Conservation (phyloP, 2,797 vertebrate genomes). For the Merluccius polli region DNA sequence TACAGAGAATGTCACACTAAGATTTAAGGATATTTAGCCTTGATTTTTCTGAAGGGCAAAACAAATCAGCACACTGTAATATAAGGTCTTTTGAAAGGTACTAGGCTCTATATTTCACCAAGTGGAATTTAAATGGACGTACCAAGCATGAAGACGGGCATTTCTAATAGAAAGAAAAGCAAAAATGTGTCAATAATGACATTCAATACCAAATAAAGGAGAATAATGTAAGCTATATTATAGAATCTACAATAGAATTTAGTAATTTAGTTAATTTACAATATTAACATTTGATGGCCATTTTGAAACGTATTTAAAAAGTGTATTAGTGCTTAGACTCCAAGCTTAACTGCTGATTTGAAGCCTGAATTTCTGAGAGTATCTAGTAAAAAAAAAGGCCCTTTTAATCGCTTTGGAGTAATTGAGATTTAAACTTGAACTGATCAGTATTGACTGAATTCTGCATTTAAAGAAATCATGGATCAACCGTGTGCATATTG, state of each 20-base stretch:
- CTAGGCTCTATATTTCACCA: background rate
- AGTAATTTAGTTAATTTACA: background rate
- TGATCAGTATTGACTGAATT: background rate
- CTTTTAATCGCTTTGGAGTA: background rate
- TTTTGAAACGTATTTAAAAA: background rate
- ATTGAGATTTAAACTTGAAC: background rate
- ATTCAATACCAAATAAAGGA: conserved; percentile 41
- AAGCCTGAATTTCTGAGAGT: background rate
- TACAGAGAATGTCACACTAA: conserved; percentile 44
- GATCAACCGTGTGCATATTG: background rate
- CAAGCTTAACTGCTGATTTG: too few relatives aligned
- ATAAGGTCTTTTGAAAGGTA: conserved; percentile 22
- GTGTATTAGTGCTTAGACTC: background rate
- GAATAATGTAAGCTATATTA: conserved; percentile 1
- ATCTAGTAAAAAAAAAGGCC: too few relatives aligned
- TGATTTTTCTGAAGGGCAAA: conserved; percentile 38
- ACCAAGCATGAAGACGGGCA: background rate
- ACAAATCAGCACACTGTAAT: conserved; percentile 34
- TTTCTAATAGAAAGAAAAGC: conserved; percentile 4
- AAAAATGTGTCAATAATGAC: conserved; percentile 20
- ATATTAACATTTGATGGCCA: background rate
- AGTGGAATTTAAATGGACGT: conserved; percentile 21
- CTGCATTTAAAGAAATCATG: background rate
- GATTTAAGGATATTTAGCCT: conserved; percentile 28
- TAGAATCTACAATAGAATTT: background rate